A percentile compares a stretch with the other conserved stretches of the same genome.
Evolutionary conservation across 2,888 invertebrate species (phyloP).

Genomic region (Xanthia togata): DNA sequence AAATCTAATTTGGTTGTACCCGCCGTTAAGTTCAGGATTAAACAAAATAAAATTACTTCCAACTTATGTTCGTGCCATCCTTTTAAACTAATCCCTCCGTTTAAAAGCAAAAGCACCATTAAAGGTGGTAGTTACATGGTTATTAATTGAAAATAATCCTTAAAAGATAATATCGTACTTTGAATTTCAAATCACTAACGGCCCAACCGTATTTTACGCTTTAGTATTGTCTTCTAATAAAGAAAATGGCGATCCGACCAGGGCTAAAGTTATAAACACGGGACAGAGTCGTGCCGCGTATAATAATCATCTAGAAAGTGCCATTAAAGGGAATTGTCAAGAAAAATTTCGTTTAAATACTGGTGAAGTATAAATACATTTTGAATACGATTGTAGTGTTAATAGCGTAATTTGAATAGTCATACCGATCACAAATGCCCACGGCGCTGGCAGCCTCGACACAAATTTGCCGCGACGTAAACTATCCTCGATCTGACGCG

Average conservation of each 20-base stretch:
- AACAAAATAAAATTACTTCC: conserved; percentile 47
- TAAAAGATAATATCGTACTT: conserved; percentile 52
- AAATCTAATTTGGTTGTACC: conserved; percentile 37
- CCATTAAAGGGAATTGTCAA: conserved; percentile 56
- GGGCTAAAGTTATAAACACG: conserved; percentile 54
- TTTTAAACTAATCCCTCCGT: conserved; percentile 50
- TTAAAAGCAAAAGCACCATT: conserved; percentile 35
- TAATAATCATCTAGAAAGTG: conserved; percentile 63
- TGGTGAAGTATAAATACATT: conserved; percentile 57
- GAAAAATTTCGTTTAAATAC: conserved; percentile 58
- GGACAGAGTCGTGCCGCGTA: conserved; percentile 57
- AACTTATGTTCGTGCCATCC: conserved; percentile 23
- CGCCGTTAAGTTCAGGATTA: conserved; percentile 43
- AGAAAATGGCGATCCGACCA: conserved; percentile 56
- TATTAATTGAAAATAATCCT: conserved; percentile 62
- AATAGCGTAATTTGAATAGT: conserved; percentile 71
- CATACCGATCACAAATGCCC: conserved; percentile 81
- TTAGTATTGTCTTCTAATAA: conserved; percentile 61
- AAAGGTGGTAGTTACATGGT: conserved; percentile 17
- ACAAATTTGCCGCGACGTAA: conserved; percentile 85
- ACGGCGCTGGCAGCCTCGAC: conserved; percentile 85
- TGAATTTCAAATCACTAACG: conserved; percentile 64
- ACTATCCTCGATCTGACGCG: conserved; percentile 79
- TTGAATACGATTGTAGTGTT: conserved; percentile 65
- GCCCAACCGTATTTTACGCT: conserved; percentile 45